Percentiles rank a stretch among this genome's conserved stretches.
Conservation (phyloP, 1,140 invertebrate species). For the Drosophila hydei region DNA sequence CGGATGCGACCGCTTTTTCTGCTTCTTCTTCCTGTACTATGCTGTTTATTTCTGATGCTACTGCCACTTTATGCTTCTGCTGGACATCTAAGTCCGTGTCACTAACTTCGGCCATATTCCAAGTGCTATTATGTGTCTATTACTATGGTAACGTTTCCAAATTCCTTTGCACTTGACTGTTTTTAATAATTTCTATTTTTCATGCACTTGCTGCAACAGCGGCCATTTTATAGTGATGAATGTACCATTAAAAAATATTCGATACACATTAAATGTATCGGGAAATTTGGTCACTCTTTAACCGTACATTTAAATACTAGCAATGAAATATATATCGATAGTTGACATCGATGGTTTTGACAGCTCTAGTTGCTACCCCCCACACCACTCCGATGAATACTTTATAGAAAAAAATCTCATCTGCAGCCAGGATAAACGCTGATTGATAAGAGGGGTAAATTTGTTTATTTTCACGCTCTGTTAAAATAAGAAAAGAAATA, state of each 20-base stretch:
- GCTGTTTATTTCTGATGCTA: slow-evolving; percentile 32
- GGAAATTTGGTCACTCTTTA: neutral
- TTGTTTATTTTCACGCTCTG: slow-evolving; percentile 54
- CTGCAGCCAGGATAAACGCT: slow-evolving; percentile 66
- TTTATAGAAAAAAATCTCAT: slow-evolving; percentile 77
- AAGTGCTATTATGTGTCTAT: neutral
- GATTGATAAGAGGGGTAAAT: slow-evolving; percentile 60
- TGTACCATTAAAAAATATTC: slow-evolving; percentile 3
- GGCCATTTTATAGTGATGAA: slow-evolving; percentile 56
- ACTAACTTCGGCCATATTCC: slow-evolving; percentile 48
- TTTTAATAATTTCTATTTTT: slow-evolving; percentile 22
- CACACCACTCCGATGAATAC: slow-evolving; percentile 67
- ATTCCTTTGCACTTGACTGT: slow-evolving; percentile 31
- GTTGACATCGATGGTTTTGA: slow-evolving; percentile 22
- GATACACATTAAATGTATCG: slow-evolving; percentile 6
- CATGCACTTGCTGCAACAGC: slow-evolving; percentile 53
- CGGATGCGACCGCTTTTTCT: slow-evolving; percentile 42
- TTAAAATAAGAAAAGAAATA: slow-evolving; percentile 19
- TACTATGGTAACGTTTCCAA: neutral
- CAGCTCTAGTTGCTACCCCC: slow-evolving; percentile 42
- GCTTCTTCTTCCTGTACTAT: slow-evolving; percentile 8
- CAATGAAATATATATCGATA: slow-evolving; percentile 16
- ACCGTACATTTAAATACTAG: too few species aligned
- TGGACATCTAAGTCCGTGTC: slow-evolving; percentile 19
- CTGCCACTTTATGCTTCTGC: slow-evolving; percentile 5